A percentile compares a stretch with the other conserved stretches of the same genome.
Conservation (phyloP, 2,888 invertebrate species). For the Drepana falcataria region DNA sequence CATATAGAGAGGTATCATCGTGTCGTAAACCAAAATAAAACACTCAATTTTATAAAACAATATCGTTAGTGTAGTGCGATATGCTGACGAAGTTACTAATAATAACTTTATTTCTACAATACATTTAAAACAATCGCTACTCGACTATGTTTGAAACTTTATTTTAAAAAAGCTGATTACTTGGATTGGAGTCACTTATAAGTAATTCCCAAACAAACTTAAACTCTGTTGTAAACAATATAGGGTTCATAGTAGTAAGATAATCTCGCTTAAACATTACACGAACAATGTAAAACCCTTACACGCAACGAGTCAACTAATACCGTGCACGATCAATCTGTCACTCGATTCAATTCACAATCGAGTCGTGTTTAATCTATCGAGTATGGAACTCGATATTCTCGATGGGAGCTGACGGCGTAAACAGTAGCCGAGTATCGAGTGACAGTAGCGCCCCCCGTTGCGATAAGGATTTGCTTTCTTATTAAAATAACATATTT, state of each 20-base stretch:
- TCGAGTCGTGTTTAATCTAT: conserved; percentile 51
- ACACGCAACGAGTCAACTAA: conserved; percentile 5
- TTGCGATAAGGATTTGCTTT: conserved; percentile 34
- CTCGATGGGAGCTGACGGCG: conserved; percentile 42
- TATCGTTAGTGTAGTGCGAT: too few relatives aligned
- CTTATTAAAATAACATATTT: conserved; percentile 31
- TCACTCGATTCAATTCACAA: conserved; percentile 32
- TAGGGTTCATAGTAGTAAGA: background rate
- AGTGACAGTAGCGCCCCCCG: conserved; percentile 62
- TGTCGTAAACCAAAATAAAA: too few relatives aligned
- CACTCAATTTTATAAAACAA: too few relatives aligned
- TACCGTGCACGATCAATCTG: conserved; percentile 22
- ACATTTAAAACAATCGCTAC: too few relatives aligned
- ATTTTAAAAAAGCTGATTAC: too few relatives aligned
- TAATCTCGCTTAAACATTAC: background rate
- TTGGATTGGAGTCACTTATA: too few relatives aligned
- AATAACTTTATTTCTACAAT: too few relatives aligned
- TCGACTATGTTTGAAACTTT: too few relatives aligned
- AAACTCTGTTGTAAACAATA: too few relatives aligned
- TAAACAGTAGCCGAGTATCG: conserved; percentile 66
- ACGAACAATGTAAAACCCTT: background rate
- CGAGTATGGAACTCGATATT: conserved; percentile 57
- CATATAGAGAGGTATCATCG: too few relatives aligned
- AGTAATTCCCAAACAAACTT: too few relatives aligned
- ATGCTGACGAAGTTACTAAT: too few relatives aligned